phyloP scores from a whole-genome alignment of 2,888 invertebrate genomes.

The Colostygia pectinataria region DNA sequence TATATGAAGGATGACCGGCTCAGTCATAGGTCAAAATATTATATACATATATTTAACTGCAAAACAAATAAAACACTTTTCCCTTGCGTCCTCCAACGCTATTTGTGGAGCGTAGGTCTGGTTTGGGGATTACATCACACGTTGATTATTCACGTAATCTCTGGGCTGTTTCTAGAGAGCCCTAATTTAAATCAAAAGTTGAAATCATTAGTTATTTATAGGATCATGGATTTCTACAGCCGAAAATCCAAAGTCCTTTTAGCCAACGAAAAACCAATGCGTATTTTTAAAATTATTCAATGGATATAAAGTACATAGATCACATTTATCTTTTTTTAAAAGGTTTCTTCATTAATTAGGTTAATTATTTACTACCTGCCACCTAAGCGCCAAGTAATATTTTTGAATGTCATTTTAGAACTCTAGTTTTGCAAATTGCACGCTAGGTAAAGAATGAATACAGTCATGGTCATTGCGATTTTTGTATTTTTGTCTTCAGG shows the following conservation, averaged over 20 bases:
- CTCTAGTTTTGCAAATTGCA: constrained; percentile 21
- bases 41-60: background rate
- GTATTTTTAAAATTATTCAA: too few species aligned
- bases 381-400: constrained; percentile 5
- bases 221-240: too few species aligned
- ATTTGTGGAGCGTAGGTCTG: constrained; percentile 20
- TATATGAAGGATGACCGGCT: too few species aligned
- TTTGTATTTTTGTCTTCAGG: constrained; percentile 10
- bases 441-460: constrained; percentile 17
- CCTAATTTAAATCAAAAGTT: background rate
- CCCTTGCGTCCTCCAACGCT: constrained; percentile 1
- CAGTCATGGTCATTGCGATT: constrained; percentile 9
- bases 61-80: constrained; percentile 11
- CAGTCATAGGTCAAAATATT: background rate
- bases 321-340: constrained; percentile 1
- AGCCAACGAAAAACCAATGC: too few species aligned
- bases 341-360: constrained; percentile 1
- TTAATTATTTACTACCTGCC: constrained; percentile 5
- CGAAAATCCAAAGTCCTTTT: too few species aligned
- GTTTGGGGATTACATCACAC: constrained; percentile 23
- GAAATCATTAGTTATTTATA: background rate
- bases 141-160: constrained; percentile 17
- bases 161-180: background rate
- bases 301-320: background rate
- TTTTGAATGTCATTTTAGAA: constrained; percentile 6